Evolutionary conservation across 1,140 invertebrate species (phyloP), one percentile per base, ranked within the genome.

Genomic region (Papilio aristodemus): DNA sequence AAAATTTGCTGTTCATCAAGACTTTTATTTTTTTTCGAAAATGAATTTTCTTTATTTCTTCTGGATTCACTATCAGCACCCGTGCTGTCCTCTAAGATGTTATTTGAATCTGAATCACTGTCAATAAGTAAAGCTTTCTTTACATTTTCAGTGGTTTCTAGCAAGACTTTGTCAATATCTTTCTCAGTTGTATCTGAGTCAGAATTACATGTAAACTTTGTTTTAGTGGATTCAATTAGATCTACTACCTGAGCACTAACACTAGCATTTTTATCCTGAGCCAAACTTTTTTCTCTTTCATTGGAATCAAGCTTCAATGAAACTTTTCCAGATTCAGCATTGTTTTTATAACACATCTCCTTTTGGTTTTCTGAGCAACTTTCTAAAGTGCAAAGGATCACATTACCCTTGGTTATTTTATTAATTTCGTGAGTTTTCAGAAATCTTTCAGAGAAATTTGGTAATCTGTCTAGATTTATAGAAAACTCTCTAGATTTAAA

Each of bases 401-500:
- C 64, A 19, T 75, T 78, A 71, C 73, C 74, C 67, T 80, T 69
- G 19, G 59, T 80, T 41, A 90, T 79, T 72, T 32, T 87, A 54
- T 71, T 86, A 11, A 90, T 71, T 59, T 81, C 77, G 70, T 84
- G 22, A 14, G 32, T 66, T 66, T 69, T 54, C 58, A 90, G 75
- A 77, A 80, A 88, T 17, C 71, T 43, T 22, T 50, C 22, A 58
- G 76, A 73, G 22, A 89, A 74, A 68, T 80, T 73, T 19, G 88
- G 87, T 36, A 90, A 67, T 62, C 69, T 82, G 32, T 27, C 68
- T 38, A 89, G 17, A 43, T 80, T 80, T 64, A 89, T 71, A 27
- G 54, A 8, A 79, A 85, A 89, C 13, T 74, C 41, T 74, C 87
- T 88, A 22, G 82, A 57, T 71, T 84, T 79, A 72, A 89, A 89